Base-by-base conservation (phyloP, 1,140 invertebrate species). In the Hypothenemus hampei region DNA sequence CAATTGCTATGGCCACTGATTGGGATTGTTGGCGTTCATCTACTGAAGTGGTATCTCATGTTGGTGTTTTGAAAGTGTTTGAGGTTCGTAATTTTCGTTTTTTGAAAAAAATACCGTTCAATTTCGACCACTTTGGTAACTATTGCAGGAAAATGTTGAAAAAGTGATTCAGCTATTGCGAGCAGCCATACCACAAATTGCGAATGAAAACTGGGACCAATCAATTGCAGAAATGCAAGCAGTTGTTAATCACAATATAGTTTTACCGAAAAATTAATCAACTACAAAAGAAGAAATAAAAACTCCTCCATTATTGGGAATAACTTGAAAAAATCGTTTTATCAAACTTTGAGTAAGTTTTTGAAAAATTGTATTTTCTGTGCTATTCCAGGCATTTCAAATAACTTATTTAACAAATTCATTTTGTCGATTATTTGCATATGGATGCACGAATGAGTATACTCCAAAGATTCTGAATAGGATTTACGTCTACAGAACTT, bases 21-120 rank as follows among this genome's bases (percentile, higher is more conserved):
- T 98, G 97, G 68, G 97, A 99, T 73, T 97, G 93, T 66, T 99
- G 97, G 96, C 77, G 82, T 67, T 85, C 88, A 50, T 75, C 77
- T 21, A 84, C 80, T 15, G 81, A 83, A 46, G 78, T 73, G 33
- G 85, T 92, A 8, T 78, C 74, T 70, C 83, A 87, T 6, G 74
- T 76, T 37, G 78, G 81, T 62, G 88, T 91, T 1, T 59, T 91
- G 41, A 72, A 73, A 54, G 82, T 79, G 1, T 89, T 93, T 60
- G 80, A 82, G 60, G 69, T 50, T 21, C 6, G 11, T 43, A 43
- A 11, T 10, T 20, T 10, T 39, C 36, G 8, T 31, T 31, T 1
- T 11, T 31, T 1, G 3, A 31, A 31, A 11, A 31, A 31, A n/a
- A n/a, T n/a, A n/a, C n/a, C n/a, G n/a, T 31, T 3, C n/a, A 1